Evolutionary conservation across 2,888 invertebrate genomes (phyloP).

Genomic region (Habrosyne pyritoides): DNA sequence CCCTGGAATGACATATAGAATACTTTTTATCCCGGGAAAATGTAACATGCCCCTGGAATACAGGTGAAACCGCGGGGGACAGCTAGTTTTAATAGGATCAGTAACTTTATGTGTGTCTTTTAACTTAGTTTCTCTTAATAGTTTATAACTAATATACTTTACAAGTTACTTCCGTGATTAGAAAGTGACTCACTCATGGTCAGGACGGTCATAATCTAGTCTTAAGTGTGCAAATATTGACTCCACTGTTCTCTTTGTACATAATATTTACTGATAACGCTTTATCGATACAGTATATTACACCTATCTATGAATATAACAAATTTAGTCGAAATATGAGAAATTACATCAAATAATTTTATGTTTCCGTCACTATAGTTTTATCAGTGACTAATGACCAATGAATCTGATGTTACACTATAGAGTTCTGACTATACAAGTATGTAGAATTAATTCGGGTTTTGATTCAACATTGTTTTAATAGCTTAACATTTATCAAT

Average conservation of each 20-base stretch:
- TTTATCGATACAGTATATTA: not conserved
- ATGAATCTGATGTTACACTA: not conserved
- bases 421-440: too few species aligned
- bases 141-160: slow-evolving; percentile 9
- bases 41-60: too few species aligned
- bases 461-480: not conserved
- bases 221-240: not conserved
- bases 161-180: not conserved
- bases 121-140: too few species aligned
- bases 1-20: too few species aligned
- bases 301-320: not conserved
- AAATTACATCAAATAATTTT: not conserved
- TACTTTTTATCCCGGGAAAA: too few species aligned
- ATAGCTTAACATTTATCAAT: too few species aligned
- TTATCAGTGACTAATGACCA: not conserved
- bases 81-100: too few species aligned
- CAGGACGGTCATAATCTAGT: not conserved
- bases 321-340: not conserved
- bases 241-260: not conserved
- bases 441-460: too few species aligned
- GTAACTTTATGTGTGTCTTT: too few species aligned
- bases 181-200: not conserved
- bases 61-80: too few species aligned
- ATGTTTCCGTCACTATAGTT: not conserved
- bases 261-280: slow-evolving; percentile 2